phyloP scores from a whole-genome alignment of 37 sponge, comb jelly and placozoan genomes.

The Oopsacas minuta region DNA sequence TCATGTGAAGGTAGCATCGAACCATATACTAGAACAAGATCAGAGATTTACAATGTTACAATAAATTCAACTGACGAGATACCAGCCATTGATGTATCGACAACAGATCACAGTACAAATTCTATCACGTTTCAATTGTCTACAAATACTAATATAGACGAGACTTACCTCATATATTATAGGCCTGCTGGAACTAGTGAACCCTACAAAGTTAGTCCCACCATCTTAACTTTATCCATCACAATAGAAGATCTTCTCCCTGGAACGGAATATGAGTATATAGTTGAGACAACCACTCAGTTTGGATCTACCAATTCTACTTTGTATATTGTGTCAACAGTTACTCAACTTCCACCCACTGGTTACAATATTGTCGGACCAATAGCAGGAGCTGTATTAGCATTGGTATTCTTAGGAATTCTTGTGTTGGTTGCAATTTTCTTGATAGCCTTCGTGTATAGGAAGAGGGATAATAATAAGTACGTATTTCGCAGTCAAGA shows the following conservation, averaged over 20 bases:
- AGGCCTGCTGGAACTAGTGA: background rate
- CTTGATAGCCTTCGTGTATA: background rate
- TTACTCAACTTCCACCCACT: background rate
- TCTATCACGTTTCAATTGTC: background rate
- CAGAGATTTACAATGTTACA: background rate
- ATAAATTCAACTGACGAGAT: background rate
- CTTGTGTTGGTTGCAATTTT: background rate
- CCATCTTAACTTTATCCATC: background rate
- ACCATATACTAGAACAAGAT: background rate
- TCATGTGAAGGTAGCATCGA: background rate
- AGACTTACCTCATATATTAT: background rate
- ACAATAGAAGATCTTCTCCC: background rate
- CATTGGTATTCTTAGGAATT: background rate
- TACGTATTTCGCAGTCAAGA: too few relatives aligned
- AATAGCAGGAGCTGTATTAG: background rate
- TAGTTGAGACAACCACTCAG: background rate
- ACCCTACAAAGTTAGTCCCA: background rate
- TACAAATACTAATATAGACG: background rate
- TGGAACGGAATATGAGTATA: background rate
- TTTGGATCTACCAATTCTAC: background rate
- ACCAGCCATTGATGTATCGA: background rate
- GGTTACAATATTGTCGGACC: background rate
- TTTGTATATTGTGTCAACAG: background rate
- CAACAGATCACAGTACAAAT: background rate
- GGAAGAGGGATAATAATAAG: background rate